Evolutionary conservation across 2,113 vertebrate genomes (phyloP).

Genomic region (Rhizomys pruinosus): DNA sequence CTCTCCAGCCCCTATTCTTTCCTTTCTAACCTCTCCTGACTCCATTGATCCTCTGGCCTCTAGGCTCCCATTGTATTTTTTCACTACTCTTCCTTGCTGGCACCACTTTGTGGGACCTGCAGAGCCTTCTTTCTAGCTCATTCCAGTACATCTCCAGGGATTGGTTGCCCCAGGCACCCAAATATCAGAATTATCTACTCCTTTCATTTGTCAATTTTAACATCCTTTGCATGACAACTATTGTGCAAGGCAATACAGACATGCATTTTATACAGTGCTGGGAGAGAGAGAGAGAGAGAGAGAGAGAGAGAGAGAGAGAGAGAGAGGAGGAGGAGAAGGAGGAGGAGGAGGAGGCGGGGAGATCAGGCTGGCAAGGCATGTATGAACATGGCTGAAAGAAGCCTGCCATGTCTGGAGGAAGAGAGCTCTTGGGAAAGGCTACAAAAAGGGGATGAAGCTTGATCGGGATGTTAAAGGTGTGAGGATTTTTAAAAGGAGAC

Average conservation of each 20-base stretch:
- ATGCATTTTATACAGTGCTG: neutral
- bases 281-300: neutral
- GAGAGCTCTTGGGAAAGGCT: neutral
- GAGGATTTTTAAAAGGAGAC: neutral
- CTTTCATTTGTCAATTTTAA: neutral
- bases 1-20: too few species aligned
- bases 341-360: too few species aligned
- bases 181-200: neutral
- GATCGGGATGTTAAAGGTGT: neutral
- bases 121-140: too few species aligned
- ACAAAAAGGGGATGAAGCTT: neutral
- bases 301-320: too few species aligned
- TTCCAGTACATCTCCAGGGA: too few species aligned
- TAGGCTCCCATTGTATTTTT: neutral
- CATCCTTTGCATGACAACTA: neutral
- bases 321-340: too few species aligned
- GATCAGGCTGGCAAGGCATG: neutral
- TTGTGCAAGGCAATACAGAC: neutral
- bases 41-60: neutral
- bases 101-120: too few species aligned
- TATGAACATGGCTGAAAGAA: neutral
- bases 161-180: neutral
- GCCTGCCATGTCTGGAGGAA: fast-evolving
- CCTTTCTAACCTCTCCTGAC: neutral
- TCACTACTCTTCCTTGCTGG: neutral